Percentiles rank a stretch among this genome's conserved stretches.
Evolutionary conservation across 1,140 invertebrate genomes (phyloP).

Genomic region (Oryctes rhinoceros): DNA sequence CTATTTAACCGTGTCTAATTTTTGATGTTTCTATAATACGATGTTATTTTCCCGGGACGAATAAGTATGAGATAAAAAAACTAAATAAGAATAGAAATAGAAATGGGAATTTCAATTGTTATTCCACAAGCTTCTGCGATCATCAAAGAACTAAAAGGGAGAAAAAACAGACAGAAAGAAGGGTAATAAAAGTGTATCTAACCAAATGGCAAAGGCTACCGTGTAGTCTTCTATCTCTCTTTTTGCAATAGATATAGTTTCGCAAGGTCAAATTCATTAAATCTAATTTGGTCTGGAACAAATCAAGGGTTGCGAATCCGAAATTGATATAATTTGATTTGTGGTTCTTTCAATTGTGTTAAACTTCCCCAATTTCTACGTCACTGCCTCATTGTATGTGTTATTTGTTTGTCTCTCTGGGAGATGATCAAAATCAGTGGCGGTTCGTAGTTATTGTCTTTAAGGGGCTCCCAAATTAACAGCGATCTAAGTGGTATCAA

Average conservation of each 20-base stretch:
- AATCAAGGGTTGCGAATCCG: slow-evolving; percentile 3
- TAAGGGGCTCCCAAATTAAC: no score
- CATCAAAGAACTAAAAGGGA: neutral
- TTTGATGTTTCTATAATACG: slow-evolving; percentile 6
- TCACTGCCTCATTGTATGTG: neutral
- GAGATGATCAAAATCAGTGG: no score
- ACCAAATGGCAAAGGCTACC: neutral
- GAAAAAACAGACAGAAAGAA: neutral
- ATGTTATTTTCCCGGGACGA: neutral
- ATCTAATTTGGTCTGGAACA: slow-evolving; percentile 10
- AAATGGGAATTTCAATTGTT: neutral
- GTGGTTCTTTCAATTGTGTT: slow-evolving; percentile 5
- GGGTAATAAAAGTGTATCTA: slow-evolving; percentile 9
- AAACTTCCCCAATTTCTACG: neutral
- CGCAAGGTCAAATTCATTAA: slow-evolving; percentile 2
- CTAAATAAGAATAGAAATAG: slow-evolving; percentile 2
- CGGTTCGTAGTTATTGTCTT: no score
- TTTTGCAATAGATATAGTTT: neutral
- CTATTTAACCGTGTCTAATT: neutral
- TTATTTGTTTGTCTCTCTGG: no score
- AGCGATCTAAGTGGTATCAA: no score
- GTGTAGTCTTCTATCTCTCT: neutral
- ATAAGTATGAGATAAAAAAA: neutral
- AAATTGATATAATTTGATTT: slow-evolving; percentile 12
- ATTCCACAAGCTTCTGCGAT: neutral